Conservation (phyloP, 92 coral and sea anemone genomes). For the Scolanthus callimorphus region DNA sequence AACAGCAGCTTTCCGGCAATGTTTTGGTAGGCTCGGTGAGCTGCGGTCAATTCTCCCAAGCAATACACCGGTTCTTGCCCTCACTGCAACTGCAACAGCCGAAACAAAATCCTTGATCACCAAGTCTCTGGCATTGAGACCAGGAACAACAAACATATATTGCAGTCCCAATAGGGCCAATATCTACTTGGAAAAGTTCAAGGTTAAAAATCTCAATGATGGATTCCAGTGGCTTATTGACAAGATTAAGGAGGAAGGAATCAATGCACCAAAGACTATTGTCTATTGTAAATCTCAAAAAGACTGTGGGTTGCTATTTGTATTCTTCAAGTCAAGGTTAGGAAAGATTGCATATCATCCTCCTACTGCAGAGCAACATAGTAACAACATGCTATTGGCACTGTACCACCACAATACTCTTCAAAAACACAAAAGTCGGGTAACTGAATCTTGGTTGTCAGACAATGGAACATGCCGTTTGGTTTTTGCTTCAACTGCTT, state of each 20-base stretch:
- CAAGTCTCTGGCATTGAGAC: constrained; percentile 10
- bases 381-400: constrained; percentile 28
- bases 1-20: constrained; percentile 19
- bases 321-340: constrained; percentile 25
- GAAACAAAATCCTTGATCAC: neutral
- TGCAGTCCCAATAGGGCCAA: constrained; percentile 31
- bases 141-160: constrained; percentile 3
- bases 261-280: constrained; percentile 16
- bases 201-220: constrained; percentile 7
- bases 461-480: constrained; percentile 11
- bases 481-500: constrained; percentile 37
- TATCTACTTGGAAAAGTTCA: constrained; percentile 21
- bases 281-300: constrained; percentile 48
- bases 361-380: neutral
- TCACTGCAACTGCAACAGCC: constrained; percentile 25
- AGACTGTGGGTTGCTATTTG: constrained; percentile 52
- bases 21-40: constrained; percentile 40
- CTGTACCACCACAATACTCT: constrained; percentile 51
- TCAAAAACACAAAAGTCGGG: constrained; percentile 18
- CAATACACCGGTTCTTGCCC: constrained; percentile 30
- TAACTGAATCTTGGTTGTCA: constrained; percentile 4
- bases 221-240: constrained; percentile 33
- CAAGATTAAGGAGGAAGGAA: constrained; percentile 4
- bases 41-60: constrained; percentile 27
- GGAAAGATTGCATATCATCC: constrained; percentile 16